phyloP scores from a whole-genome alignment of 2,113 vertebrate species.

The Nothoprocta perdicaria region DNA sequence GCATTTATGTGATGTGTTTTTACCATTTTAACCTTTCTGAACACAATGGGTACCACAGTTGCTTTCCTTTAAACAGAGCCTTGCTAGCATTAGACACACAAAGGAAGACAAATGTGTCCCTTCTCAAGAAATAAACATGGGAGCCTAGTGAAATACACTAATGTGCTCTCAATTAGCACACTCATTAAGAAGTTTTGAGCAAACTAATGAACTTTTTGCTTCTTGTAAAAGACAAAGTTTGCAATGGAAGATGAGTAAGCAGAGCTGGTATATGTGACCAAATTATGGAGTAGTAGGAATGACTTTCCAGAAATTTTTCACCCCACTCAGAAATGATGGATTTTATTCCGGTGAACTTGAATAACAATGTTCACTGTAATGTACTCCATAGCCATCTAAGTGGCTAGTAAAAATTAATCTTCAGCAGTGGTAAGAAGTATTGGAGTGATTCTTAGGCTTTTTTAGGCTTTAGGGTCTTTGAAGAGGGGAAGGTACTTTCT shows the following conservation, averaged over 20 bases:
- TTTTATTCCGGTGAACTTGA: slow-evolving; percentile 60
- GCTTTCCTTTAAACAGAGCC: slow-evolving; percentile 12
- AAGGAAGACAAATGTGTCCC: slow-evolving; percentile 7
- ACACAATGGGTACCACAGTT: neutral
- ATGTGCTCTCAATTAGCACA: slow-evolving; percentile 60
- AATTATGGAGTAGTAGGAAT: slow-evolving; percentile 66
- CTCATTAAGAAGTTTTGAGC: slow-evolving; percentile 60
- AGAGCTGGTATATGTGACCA: slow-evolving; percentile 25
- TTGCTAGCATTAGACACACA: slow-evolving; percentile 33
- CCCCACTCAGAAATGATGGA: slow-evolving; percentile 60
- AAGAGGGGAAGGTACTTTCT: slow-evolving; percentile 24
- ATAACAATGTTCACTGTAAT: slow-evolving; percentile 27
- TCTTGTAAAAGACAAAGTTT: slow-evolving; percentile 63
- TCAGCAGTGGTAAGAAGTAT: slow-evolving; percentile 28
- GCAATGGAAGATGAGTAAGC: slow-evolving; percentile 53
- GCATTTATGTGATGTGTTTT: neutral
- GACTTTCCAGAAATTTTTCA: slow-evolving; percentile 62
- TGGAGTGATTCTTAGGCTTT: slow-evolving; percentile 35
- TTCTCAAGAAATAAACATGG: slow-evolving; percentile 59
- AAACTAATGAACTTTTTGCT: slow-evolving; percentile 68
- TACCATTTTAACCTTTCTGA: slow-evolving; percentile 27
- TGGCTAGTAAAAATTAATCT: slow-evolving; percentile 65
- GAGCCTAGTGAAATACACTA: slow-evolving; percentile 48
- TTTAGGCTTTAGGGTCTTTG: slow-evolving; percentile 32
- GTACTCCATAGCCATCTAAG: slow-evolving; percentile 51